Evolutionary conservation across 2,797 vertebrate species (phyloP).

Genomic region (Neosilurus mollespiculum): DNA sequence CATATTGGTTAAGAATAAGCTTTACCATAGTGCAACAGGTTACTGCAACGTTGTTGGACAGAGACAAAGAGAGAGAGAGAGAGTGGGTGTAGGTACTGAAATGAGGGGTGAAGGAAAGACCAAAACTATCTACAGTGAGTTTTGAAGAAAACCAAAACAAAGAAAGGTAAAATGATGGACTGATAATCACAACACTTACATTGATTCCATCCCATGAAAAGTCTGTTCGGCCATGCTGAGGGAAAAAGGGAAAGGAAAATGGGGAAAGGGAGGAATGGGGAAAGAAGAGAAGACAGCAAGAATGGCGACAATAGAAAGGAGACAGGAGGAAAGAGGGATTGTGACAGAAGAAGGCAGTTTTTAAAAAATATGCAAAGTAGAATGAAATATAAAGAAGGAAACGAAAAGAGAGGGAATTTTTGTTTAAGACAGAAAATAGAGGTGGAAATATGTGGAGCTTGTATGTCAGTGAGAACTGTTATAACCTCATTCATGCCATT

Average conservation of each 20-base stretch:
- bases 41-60: conserved; percentile 48
- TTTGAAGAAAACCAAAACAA: conserved; percentile 57
- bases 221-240: conserved; percentile 95
- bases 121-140: conserved; percentile 63
- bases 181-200: conserved; percentile 81
- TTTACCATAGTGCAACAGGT: conserved; percentile 62
- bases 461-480: conserved; percentile 11
- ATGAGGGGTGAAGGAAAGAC: conserved; percentile 49
- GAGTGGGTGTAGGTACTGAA: not conserved
- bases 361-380: conserved; percentile 57
- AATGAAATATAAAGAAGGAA: conserved; percentile 63
- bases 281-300: conserved; percentile 38
- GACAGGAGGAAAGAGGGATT: conserved; percentile 38
- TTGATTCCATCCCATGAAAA: conserved; percentile 99
- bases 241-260: conserved; percentile 56
- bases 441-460: conserved; percentile 22
- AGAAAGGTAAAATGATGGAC: conserved; percentile 63
- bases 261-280: conserved; percentile 41
- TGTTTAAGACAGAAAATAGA: conserved; percentile 41
- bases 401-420: conserved; percentile 47
- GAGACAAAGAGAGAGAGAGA: conserved; percentile 53
- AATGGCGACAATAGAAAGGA: conserved; percentile 53
- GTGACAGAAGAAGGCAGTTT: conserved; percentile 54
- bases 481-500: not conserved
- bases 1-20: conserved; percentile 28